A percentile compares a stretch with the other conserved stretches of the same genome.
phyloP scores from a whole-genome alignment of 2,888 invertebrate species.

The Bugula neritina region DNA sequence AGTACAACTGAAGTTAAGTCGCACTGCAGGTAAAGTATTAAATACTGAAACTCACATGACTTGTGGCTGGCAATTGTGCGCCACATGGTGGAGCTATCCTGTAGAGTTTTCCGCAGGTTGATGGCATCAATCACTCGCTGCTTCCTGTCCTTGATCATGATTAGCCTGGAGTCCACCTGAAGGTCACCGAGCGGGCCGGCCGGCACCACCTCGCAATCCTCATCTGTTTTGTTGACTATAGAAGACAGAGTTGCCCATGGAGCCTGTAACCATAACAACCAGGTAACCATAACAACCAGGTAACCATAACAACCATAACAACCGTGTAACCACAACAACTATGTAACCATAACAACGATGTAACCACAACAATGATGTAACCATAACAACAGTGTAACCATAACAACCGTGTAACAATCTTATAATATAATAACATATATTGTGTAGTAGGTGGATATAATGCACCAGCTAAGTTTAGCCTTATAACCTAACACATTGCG shows the following conservation, averaged over 20 bases:
- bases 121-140: not conserved
- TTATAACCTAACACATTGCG: too few relatives aligned
- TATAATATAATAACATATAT: too few relatives aligned
- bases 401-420: too few relatives aligned
- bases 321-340: not conserved
- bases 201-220: constrained; percentile 1
- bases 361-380: not conserved
- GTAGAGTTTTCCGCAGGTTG: not conserved
- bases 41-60: constrained; percentile 9
- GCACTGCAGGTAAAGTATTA: too few relatives aligned
- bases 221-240: constrained; percentile 17
- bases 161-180: constrained; percentile 5
- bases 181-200: not conserved
- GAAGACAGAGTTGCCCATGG: not conserved
- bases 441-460: too few relatives aligned
- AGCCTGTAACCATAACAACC: constrained; percentile 21
- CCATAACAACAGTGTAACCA: not conserved
- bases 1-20: too few relatives aligned
- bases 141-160: constrained; percentile 9
- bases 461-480: too few relatives aligned
- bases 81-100: constrained; percentile 16
- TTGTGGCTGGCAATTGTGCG: not conserved
- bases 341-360: not conserved
- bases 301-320: not conserved
- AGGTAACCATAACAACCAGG: not conserved